Conservation (phyloP, 2,797 vertebrate species). For the Acridotheres tristis region DNA sequence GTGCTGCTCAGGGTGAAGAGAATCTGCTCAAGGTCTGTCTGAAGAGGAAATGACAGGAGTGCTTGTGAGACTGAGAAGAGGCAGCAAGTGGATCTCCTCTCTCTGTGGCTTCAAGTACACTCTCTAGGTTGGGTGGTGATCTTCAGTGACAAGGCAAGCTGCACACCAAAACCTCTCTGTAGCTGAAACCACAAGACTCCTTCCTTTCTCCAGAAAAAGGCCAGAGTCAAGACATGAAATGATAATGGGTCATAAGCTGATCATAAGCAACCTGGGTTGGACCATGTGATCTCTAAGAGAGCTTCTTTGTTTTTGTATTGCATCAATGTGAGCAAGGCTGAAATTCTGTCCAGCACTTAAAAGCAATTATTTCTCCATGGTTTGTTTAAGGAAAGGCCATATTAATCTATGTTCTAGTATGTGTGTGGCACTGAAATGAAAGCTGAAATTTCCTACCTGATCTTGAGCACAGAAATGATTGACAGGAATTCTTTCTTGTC, state of each 20-base stretch:
- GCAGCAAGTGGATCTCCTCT: conserved; percentile 7
- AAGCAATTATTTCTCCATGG: neutral
- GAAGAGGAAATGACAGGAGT: neutral
- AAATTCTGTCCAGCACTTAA: neutral
- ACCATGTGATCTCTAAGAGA: conserved; percentile 56
- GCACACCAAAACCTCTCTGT: neutral
- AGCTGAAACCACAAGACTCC: conserved; percentile 19
- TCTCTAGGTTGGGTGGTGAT: neutral
- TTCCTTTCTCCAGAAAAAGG: neutral
- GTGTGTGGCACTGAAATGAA: neutral
- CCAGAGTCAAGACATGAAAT: neutral
- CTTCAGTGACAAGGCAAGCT: neutral
- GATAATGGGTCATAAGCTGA: conserved; percentile 51
- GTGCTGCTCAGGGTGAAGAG: neutral
- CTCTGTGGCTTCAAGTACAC: neutral
- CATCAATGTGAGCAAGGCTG: neutral
- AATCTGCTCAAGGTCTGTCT: neutral
- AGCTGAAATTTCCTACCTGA: conserved; percentile 6
- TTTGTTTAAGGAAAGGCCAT: neutral
- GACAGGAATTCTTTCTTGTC: neutral
- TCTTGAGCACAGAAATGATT: neutral
- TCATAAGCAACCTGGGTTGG: conserved; percentile 58
- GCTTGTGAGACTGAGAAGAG: neutral
- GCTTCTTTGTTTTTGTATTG: conserved; percentile 44
- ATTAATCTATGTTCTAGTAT: neutral